Evolutionary conservation across 2,113 vertebrate genomes (phyloP).

Genomic region (Caranx ignobilis): DNA sequence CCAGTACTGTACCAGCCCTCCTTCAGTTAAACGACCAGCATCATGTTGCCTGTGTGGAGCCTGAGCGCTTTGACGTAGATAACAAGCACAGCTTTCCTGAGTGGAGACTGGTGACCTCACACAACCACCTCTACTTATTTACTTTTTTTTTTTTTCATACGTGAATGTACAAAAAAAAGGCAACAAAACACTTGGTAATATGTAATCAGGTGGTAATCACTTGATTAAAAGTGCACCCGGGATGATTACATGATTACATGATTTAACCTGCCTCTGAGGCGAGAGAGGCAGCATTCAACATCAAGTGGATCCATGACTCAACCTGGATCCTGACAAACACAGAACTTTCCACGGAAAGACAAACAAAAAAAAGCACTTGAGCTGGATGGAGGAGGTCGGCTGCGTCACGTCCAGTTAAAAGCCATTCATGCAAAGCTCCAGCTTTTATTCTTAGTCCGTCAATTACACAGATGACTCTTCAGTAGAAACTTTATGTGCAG

Average conservation of each 20-base stretch:
- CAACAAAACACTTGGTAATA: background rate
- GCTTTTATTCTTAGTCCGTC: background rate
- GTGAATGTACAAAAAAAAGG: background rate
- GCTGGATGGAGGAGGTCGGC: background rate
- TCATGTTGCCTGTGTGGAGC: background rate
- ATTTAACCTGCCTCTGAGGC: slow-evolving; percentile 29
- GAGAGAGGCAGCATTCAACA: slow-evolving; percentile 5
- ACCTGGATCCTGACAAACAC: background rate
- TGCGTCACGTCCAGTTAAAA: background rate
- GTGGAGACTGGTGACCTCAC: background rate
- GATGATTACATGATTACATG: slow-evolving; percentile 6
- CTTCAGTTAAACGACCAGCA: background rate
- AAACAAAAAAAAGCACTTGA: slow-evolving; percentile 11
- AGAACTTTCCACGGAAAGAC: background rate
- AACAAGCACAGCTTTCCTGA: background rate
- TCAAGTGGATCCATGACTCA: slow-evolving; percentile 37
- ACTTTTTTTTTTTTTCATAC: too few relatives aligned
- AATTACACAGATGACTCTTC: too few relatives aligned
- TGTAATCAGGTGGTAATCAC: slow-evolving; percentile 27
- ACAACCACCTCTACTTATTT: background rate
- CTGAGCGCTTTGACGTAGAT: background rate
- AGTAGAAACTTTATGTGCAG: too few relatives aligned
- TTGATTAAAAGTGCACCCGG: slow-evolving; percentile 20
- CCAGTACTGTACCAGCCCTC: background rate
- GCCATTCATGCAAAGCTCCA: background rate